Evolutionary conservation across 2,797 vertebrate species (phyloP).

Genomic region (Aplochiton taeniatus): DNA sequence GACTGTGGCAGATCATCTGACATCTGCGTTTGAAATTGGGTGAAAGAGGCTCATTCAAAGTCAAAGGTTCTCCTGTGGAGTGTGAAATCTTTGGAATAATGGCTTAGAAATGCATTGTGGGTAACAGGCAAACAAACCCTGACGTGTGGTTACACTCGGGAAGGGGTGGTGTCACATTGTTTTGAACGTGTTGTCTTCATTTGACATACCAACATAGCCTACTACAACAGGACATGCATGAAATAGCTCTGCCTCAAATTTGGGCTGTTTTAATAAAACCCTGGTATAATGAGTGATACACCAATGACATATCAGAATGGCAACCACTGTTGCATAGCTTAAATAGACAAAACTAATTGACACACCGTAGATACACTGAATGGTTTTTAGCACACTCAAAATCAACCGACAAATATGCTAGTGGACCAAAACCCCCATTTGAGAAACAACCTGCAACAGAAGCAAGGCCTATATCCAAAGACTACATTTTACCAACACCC

Average conservation of each 20-base stretch:
- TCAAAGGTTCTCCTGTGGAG: constrained; percentile 38
- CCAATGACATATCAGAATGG: not conserved
- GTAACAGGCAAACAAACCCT: constrained; percentile 63
- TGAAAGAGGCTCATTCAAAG: constrained; percentile 29
- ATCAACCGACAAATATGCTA: not conserved
- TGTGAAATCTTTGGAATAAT: constrained; percentile 47
- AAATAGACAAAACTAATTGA: not conserved
- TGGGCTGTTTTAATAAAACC: not conserved
- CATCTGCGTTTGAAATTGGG: constrained; percentile 36
- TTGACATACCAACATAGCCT: constrained; percentile 32
- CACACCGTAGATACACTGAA: constrained; percentile 3
- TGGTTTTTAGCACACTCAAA: constrained; percentile 9
- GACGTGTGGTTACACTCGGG: constrained; percentile 47
- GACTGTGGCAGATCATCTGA: constrained; percentile 31
- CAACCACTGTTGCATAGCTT: not conserved
- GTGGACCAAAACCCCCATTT: not conserved
- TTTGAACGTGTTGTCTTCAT: constrained; percentile 52
- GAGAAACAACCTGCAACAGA: not conserved
- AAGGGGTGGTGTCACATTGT: constrained; percentile 51
- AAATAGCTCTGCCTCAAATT: constrained; percentile 3
- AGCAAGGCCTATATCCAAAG: constrained; percentile 4
- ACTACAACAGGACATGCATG: constrained; percentile 9
- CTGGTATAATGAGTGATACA: not conserved
- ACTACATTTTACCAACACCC: constrained; percentile 31
- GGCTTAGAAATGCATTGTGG: constrained; percentile 51